Evolutionary conservation across 2,888 invertebrate species (phyloP).

Genomic region (Drosophila falleni): DNA sequence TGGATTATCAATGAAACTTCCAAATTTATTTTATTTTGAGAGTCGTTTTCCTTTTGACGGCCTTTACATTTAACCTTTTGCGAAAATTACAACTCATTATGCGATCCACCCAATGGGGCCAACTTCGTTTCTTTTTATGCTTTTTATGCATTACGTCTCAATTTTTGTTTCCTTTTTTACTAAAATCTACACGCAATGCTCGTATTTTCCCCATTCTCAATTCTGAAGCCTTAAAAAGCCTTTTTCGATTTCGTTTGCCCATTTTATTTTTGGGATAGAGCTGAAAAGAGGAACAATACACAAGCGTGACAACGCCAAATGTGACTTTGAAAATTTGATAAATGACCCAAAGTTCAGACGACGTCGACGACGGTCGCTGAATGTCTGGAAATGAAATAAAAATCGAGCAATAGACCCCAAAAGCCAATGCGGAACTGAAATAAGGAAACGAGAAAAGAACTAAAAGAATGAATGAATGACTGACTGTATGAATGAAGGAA

Average conservation of each 20-base stretch:
- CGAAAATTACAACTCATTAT: conserved; percentile 57
- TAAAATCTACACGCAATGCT: conserved; percentile 66
- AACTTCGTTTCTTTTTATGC: conserved; percentile 5
- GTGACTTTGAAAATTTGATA: conserved; percentile 84
- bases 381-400: conserved; percentile 65
- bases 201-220: conserved; percentile 4
- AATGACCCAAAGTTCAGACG: conserved; percentile 76
- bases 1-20: conserved; percentile 15
- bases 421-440: conserved; percentile 62
- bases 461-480: conserved; percentile 45
- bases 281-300: conserved; percentile 49
- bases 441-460: conserved; percentile 25
- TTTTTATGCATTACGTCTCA: conserved; percentile 46
- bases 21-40: background rate
- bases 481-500: conserved; percentile 41
- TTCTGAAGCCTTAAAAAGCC: conserved; percentile 44
- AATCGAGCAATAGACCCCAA: conserved; percentile 45
- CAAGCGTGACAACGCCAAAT: conserved; percentile 82
- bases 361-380: conserved; percentile 23
- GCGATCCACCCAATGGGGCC: conserved; percentile 10
- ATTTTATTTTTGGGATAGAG: conserved; percentile 20
- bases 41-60: background rate
- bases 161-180: conserved; percentile 55
- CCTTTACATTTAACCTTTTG: conserved; percentile 29
- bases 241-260: conserved; percentile 55